Base-by-base conservation (phyloP, 1,140 invertebrate species). In the Gonioctena quinquepunctata region DNA sequence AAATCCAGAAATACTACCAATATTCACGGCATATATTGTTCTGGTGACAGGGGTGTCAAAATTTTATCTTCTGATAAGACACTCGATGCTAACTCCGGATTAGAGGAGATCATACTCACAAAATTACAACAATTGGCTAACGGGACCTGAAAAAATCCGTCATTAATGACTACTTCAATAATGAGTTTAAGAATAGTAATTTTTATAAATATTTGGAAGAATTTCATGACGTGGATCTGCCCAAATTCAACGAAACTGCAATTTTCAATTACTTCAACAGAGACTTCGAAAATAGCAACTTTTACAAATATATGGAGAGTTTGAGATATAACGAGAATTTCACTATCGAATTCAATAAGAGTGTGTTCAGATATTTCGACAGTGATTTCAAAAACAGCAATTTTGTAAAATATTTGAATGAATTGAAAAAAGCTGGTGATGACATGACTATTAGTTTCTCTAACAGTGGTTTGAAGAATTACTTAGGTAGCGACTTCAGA, bases 151-250 rank as follows among this genome's bases (percentile, higher is more conserved):
- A 18, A 50, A 64, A 64, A 5, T 33, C 26, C 22, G 8, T 18
- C 3, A 22, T 64, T 28, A 33, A 48, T 21, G 23, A 50, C 4
- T 48, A 64, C 42, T 64, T 48, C 22, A 49, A 64, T 19, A 48
- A 50, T 19, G 61, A 49, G 7, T 64, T 64, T 16, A 48, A 49
- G 21, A 64, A 64, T 21, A 64, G 61, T n/a, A 64, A 5, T 48
- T 64, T 64, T 19, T 64, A 64, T 48, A 49, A 64, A 21, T 64
- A 50, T 33, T 22, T 64, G 28, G 61, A 64, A 16, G 49, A 23
- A 48, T 48, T 64, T 11, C 11, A 64, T 5, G 3, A 21, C 2
- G 13, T 42, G 18, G 19, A 64, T 50, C 13, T 18, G 6, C 4
- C 16, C 6, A 64, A 48, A 19, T 48, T 64, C 8, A 23, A 64